Base-by-base conservation (phyloP, 2,113 vertebrate genomes). In the Bujurquina vittata region DNA sequence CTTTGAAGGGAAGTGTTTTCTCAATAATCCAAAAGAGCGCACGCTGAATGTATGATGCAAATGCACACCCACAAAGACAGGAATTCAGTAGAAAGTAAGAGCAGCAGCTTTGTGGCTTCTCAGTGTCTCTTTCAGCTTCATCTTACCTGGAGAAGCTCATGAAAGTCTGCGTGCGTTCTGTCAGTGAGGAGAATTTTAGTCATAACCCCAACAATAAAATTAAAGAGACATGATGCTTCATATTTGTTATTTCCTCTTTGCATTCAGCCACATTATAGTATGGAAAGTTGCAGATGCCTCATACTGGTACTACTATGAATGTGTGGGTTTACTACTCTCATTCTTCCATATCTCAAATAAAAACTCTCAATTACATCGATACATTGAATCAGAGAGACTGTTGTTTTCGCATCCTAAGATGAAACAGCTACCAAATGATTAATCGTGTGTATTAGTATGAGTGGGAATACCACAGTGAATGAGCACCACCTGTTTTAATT, bases 1-100 rank as follows among this genome's bases (percentile, higher is more conserved):
- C n/a, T 55, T 29, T 43, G 67, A 52, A 54, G 67, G 67, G 83
- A 73, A 76, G 74, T 9, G 0, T 80, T 62, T 65, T 77, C 20
- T 86, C 73, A 87, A 76, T 56, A 77, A 83, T 88, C 60, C 83
- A 69, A 79, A 72, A 83, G 60, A 79, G 79, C 49, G 14, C 4
- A 75, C 46, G n/a, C 43, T 54, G 37, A 72, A 26, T 18, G 40
- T 80, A 22, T 77, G 52, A 58, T 83, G 89, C 84, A 84, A 60
- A 90, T 80, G 76, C 75, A 91, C 88, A 91, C 86, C 84, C 92
- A 94, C 89, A 92, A 91, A 91, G 87, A 93, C 84, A 90, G 90
- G 86, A 92, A 90, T 92, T 87, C 81, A 88, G 86, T 72, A 85
- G 81, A 94, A 87, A 87, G 85, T 88, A 84, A 93, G 83, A 93